Base-by-base conservation (phyloP, 2,797 vertebrate genomes). In the Sebastiscus albofasciatus region DNA sequence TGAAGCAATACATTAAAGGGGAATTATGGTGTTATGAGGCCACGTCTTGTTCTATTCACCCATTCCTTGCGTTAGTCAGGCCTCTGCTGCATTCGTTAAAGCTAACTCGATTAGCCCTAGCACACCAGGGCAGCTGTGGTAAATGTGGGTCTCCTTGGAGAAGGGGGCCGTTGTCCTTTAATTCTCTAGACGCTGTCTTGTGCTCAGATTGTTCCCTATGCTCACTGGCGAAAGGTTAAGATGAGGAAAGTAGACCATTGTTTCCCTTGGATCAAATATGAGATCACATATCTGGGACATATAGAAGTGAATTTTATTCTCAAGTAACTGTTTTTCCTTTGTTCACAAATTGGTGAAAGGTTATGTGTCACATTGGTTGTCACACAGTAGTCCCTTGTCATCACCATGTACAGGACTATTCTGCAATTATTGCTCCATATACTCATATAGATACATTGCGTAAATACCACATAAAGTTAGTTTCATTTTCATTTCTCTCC, bases 51-150 rank as follows among this genome's bases (percentile, higher is more conserved):
- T 88, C 87, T 85, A 70, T 88, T 88, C 89, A 88, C 87, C 84
- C 90, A 93, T 94, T 94, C 93, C 92, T 91, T 89, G 88, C 75
- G 81, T 92, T 92, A 93, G 90, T 94, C 87, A 93, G 92, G 90
- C 91, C 90, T 91, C 90, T 82, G 88, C 91, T 91, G 91, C 92
- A 93, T 90, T 93, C 89, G 91, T 92, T 93, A 91, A 91, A 91
- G 85, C 88, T 93, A 94, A 95, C 91, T 93, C 81, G 86, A 94
- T 95, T 95, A 94, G 79, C 86, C 62, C 42, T 59, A 75, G 90
- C 88, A 88, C 89, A 94, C 91, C 88, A 91, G 78, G 85, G 91
- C 93, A 90, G 93, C 92, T 94, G 92, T 90, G 82, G 88, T 93
- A 89, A 91, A 91, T 92, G 93, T 91, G 91, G 93, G 92, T 92